phyloP scores from a whole-genome alignment of 1,140 invertebrate species.

The Hyles vespertilio region DNA sequence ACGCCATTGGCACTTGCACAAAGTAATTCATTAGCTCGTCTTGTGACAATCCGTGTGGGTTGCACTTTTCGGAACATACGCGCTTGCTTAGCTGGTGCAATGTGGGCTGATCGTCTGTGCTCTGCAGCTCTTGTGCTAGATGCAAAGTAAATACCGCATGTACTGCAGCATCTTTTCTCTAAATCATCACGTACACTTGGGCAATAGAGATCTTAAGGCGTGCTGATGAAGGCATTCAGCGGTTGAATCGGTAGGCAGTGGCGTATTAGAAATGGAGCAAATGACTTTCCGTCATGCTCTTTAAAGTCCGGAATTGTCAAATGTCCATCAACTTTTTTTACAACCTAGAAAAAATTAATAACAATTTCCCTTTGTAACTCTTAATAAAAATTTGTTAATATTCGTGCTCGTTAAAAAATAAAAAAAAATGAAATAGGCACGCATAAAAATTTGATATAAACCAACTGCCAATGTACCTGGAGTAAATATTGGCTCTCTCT shows the following conservation, averaged over 20 bases:
- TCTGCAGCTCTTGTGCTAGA: constrained; percentile 20
- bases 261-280: too few species aligned
- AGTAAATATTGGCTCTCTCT: constrained; percentile 26
- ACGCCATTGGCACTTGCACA: constrained; percentile 14
- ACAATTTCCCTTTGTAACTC: constrained; percentile 20
- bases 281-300: too few species aligned
- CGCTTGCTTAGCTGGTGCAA: constrained; percentile 20
- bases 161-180: constrained; percentile 31
- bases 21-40: constrained; percentile 9
- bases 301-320: too few species aligned
- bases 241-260: too few species aligned
- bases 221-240: too few species aligned
- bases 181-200: constrained; percentile 30
- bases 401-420: constrained; percentile 14
- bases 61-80: constrained; percentile 15
- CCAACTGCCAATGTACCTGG: constrained; percentile 18
- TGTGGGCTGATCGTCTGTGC: constrained; percentile 16
- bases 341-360: constrained; percentile 19
- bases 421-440: constrained; percentile 14
- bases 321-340: too few species aligned
- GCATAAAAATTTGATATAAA: constrained; percentile 18
- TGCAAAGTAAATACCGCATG: constrained; percentile 28
- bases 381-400: constrained; percentile 23
- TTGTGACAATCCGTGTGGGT: constrained; percentile 26
- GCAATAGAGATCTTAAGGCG: constrained; percentile 1